phyloP scores from a whole-genome alignment of 2,888 invertebrate genomes.

The Synergus gifuensis region DNA sequence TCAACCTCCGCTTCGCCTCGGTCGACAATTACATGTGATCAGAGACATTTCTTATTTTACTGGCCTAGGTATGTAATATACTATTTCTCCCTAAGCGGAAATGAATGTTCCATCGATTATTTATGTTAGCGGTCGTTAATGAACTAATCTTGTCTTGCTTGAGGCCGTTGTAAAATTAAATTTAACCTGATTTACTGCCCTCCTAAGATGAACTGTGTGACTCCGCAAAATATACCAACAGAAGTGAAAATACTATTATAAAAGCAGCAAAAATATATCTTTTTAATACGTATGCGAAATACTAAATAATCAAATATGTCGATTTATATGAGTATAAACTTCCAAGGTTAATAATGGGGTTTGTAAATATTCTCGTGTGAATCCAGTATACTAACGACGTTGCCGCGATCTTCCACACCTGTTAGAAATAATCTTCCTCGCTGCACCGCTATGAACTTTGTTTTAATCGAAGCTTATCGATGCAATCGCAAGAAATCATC shows the following conservation, averaged over 20 bases:
- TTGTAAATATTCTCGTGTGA: constrained; percentile 4
- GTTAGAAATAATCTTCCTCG: constrained; percentile 26
- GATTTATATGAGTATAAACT: not conserved
- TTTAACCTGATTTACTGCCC: constrained; percentile 35
- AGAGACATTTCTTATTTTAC: too few relatives aligned
- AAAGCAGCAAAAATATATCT: not conserved
- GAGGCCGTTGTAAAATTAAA: constrained; percentile 37
- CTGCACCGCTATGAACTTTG: constrained; percentile 29
- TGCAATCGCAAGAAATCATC: constrained; percentile 16
- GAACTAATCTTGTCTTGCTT: constrained; percentile 34
- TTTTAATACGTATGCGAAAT: not conserved
- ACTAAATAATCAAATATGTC: not conserved
- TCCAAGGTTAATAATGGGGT: constrained; percentile 10
- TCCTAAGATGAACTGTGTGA: constrained; percentile 18
- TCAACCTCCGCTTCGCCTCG: too few relatives aligned
- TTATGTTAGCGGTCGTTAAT: constrained; percentile 17
- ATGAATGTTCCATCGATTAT: constrained; percentile 7
- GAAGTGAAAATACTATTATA: not conserved
- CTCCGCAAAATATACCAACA: constrained; percentile 5
- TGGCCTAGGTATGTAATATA: too few relatives aligned
- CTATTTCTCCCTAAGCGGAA: not conserved
- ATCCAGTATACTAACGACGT: constrained; percentile 5
- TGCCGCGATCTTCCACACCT: constrained; percentile 16
- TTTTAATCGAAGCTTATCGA: constrained; percentile 36
- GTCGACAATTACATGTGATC: too few relatives aligned